phyloP scores from a whole-genome alignment of 2,888 invertebrate species.

The Chouioia cunea region DNA sequence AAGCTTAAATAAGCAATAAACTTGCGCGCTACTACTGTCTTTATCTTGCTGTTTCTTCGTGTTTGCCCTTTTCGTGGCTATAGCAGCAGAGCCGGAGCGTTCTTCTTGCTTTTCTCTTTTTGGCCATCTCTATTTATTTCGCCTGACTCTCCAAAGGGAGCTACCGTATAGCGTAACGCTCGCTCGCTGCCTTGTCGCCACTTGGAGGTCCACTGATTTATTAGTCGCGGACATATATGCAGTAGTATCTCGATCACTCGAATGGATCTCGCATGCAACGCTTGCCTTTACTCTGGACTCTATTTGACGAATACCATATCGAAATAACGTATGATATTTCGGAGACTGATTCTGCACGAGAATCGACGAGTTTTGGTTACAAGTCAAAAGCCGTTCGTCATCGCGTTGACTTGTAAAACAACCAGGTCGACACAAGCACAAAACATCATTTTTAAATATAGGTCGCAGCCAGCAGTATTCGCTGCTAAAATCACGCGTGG shows the following conservation, averaged over 20 bases:
- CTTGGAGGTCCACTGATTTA: slow-evolving; percentile 59
- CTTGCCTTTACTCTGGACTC: neutral
- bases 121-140: slow-evolving; percentile 49
- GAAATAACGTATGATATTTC: too few relatives aligned
- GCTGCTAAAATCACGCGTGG: slow-evolving; percentile 30
- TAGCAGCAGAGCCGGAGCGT: too few relatives aligned
- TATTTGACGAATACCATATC: too few relatives aligned
- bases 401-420: slow-evolving; percentile 30
- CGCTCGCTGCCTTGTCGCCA: slow-evolving; percentile 51
- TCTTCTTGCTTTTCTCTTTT: slow-evolving; percentile 42
- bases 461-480: slow-evolving; percentile 18
- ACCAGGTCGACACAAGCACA: slow-evolving; percentile 19
- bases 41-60: slow-evolving; percentile 40
- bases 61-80: slow-evolving; percentile 34
- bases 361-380: too few relatives aligned
- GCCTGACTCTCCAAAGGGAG: slow-evolving; percentile 11
- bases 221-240: slow-evolving; percentile 53
- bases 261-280: neutral
- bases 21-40: slow-evolving; percentile 22
- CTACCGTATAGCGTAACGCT: slow-evolving; percentile 57
- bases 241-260: slow-evolving; percentile 34
- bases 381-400: slow-evolving; percentile 34
- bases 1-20: slow-evolving; percentile 56
- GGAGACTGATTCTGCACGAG: too few relatives aligned
- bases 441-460: slow-evolving; percentile 39